phyloP scores from a whole-genome alignment of 2,888 invertebrate genomes.

The Sylvicola cinctus region DNA sequence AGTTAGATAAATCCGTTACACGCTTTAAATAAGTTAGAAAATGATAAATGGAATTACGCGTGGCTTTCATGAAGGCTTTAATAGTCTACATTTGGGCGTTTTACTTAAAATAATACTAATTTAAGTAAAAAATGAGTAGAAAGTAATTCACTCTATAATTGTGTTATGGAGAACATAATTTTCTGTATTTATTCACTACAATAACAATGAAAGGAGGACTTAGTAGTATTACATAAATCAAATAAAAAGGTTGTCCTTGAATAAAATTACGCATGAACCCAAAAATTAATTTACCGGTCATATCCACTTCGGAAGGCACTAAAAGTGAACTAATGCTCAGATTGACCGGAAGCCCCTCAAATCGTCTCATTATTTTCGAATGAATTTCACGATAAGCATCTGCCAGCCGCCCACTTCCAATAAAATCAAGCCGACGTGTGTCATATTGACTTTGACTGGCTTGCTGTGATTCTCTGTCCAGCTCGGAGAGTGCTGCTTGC shows the following conservation, averaged over 20 bases:
- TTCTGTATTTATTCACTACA: constrained; percentile 5
- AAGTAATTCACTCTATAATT: constrained; percentile 2
- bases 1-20: no score
- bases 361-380: constrained; percentile 58
- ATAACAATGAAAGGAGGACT: no score
- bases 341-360: constrained; percentile 71
- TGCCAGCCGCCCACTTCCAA: constrained; percentile 49
- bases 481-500: constrained; percentile 57
- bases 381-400: constrained; percentile 49
- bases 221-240: no score
- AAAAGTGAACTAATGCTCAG: constrained; percentile 72
- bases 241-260: no score
- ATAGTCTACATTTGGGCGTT: no score
- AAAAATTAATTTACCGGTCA: constrained; percentile 13
- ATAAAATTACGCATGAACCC: no score
- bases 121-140: no score
- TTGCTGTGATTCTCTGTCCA: constrained; percentile 24
- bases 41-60: no score
- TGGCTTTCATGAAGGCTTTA: no score
- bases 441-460: constrained; percentile 57
- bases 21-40: no score
- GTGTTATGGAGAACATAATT: no score
- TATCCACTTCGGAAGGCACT: constrained; percentile 37
- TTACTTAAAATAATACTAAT: no score
- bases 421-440: constrained; percentile 58